Base-by-base conservation (phyloP, 1,140 invertebrate species). In the Hyphantria cunea region DNA sequence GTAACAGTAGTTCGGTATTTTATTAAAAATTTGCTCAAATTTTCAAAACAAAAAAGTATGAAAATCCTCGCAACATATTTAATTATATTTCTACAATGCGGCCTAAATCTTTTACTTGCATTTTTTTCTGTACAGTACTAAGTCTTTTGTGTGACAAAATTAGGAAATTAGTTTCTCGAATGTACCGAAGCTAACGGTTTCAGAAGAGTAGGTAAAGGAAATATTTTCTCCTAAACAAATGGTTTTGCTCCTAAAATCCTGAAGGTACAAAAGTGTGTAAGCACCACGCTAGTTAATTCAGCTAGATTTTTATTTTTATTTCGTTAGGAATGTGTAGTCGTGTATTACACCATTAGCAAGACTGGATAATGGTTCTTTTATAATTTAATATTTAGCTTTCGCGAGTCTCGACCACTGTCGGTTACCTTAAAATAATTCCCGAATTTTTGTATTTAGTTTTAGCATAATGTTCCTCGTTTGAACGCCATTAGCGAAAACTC, bases 191-290 rank as follows among this genome's bases (percentile, higher is more conserved):
- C 37, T n/a, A 33, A 17, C 11, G 47, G 50, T 37, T 3, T 25
- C 48, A 8, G 11, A 50, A 37, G 39, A 50, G 39, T 34, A 42
- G 37, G n/a, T 15, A 41, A 50, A 17, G 47, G 33, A 51, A 50
- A 60, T 13, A 39, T 39, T 49, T 32, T 37, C 37, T 33, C 56
- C 37, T 37, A 48, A 31, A 58, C 39, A 45, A 31, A 42, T 39
- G 31, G 31, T 51, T 72, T 81, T 75, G 82, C 80, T 88, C 78
- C 74, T 72, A 73, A 87, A 84, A 84, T 85, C 84, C 84, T 89
- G 81, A 79, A 85, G 82, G 86, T 89, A 89, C 86, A 89, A 89
- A 89, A 72, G 72, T 67, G 61, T 76, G 66, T 80, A 61, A 65
- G 52, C 54, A 64, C 62, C 66, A 70, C 70, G 64, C 64, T 82